Evolutionary conservation across 2,888 invertebrate genomes (phyloP), one percentile per base, ranked within the genome.

Genomic region (Drosophila vallismaia): DNA sequence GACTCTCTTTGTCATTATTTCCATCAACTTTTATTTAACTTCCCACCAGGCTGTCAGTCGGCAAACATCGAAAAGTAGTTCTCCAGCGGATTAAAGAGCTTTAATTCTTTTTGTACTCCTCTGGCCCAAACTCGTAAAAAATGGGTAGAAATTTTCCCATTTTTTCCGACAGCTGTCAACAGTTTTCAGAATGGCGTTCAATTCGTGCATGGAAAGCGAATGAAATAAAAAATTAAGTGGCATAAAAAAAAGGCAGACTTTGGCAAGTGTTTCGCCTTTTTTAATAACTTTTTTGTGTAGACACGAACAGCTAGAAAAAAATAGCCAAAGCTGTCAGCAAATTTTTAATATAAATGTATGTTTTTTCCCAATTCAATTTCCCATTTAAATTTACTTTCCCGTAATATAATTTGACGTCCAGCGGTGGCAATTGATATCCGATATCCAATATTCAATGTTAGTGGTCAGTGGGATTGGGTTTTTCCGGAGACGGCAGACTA

Each of bases 111-210:
- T 55, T 56, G 19, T 44, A 55, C 38, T 36, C 29, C 48, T 60
- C 14, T 42, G 10, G n/a, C 38, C 40, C 28, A 28, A n/a, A 29
- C 14, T 14, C 40, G 45, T 7, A 42, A 19, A 14, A 19, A 9
- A 3, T 19, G 42, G n/a, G 19, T 8, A 1, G 19, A 38, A 10
- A 24, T 19, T 2, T 53, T 45, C 46, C 51, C 40, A 44, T 38
- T 14, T 14, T n/a, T 31, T 14, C 31, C 58, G 75, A 67, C 87
- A 86, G 85, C 87, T 86, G 88, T 86, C 88, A 88, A 59, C 83
- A 74, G 71, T 77, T 81, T 77, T 71, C 72, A 55, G 82, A 72
- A 85, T 81, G 72, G 55, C 63, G 68, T 46, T 55, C 58, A 57
- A 53, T 71, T 79, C 46, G 33, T 68, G 67, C 67, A 68, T 71